Evolutionary conservation across 2,797 vertebrate species (phyloP).

Genomic region (Lacerta agilis): DNA sequence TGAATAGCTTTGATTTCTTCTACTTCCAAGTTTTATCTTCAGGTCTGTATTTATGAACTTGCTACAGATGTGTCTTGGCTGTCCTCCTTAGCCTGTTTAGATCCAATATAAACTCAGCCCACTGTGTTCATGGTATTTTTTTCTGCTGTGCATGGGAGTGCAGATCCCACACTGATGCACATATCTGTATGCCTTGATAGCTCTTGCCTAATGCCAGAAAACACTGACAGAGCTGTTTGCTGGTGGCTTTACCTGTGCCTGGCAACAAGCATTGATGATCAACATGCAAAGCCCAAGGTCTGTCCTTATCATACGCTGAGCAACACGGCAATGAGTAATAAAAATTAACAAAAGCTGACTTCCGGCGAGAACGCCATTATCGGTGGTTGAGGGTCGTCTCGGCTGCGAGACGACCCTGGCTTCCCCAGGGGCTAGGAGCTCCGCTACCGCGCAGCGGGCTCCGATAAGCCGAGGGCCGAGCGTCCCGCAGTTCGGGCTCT

Average conservation of each 20-base stretch:
- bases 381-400: too few relatives aligned
- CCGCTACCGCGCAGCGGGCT: too few relatives aligned
- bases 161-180: not conserved
- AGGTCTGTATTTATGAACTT: not conserved
- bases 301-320: not conserved
- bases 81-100: not conserved
- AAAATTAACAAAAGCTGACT: not conserved
- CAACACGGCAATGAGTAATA: too few relatives aligned
- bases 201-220: not conserved
- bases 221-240: not conserved
- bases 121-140: not conserved
- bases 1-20: not conserved
- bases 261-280: not conserved
- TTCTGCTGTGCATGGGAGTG: not conserved
- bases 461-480: too few relatives aligned
- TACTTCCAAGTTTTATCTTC: not conserved
- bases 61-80: not conserved
- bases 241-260: not conserved
- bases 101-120: not conserved
- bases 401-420: too few relatives aligned
- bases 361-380: too few relatives aligned
- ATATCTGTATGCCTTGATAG: not conserved
- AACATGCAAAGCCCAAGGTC: not conserved
- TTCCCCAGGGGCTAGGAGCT: too few relatives aligned
- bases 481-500: too few relatives aligned